Evolutionary conservation across 2,797 vertebrate species (phyloP).

Genomic region (Arrhamphus sclerolepis): DNA sequence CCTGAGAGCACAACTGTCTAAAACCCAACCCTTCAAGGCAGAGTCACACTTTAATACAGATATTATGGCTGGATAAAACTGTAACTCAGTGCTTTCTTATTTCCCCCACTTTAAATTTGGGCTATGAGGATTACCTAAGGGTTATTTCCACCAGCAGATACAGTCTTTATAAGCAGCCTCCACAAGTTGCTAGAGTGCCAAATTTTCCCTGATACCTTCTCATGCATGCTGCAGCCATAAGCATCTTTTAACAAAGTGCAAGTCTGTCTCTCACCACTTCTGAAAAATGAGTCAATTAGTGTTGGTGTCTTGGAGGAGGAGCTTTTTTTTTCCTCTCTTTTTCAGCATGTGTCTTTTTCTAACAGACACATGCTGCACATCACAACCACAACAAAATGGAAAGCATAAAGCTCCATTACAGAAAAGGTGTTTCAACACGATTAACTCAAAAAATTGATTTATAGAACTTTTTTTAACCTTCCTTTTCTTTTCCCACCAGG

Average conservation of each 20-base stretch:
- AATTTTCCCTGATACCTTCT: constrained; percentile 8
- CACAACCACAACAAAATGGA: constrained; percentile 8
- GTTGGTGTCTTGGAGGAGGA: constrained; percentile 37
- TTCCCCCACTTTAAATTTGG: constrained; percentile 18
- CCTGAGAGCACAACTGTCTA: constrained; percentile 13
- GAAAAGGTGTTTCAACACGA: constrained; percentile 10
- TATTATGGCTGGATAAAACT: constrained; percentile 22
- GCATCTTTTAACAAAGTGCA: constrained; percentile 31
- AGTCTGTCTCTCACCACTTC: constrained; percentile 39
- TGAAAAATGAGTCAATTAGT: constrained; percentile 66
- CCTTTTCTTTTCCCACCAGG: neutral
- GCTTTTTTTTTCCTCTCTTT: constrained; percentile 1
- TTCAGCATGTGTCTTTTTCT: neutral
- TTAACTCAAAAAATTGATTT: constrained; percentile 36
- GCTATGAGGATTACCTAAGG: constrained; percentile 34
- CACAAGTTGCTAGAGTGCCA: neutral
- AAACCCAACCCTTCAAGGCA: constrained; percentile 2
- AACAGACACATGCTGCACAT: neutral
- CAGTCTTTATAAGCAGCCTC: constrained; percentile 23
- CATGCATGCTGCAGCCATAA: constrained; percentile 5
- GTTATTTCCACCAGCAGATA: constrained; percentile 38
- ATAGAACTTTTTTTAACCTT: constrained; percentile 13
- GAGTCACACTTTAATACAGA: constrained; percentile 21
- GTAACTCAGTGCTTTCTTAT: constrained; percentile 48
- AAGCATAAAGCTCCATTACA: constrained; percentile 23